Evolutionary conservation across 2,888 invertebrate genomes (phyloP).

Genomic region (Polydrusus tereticollis): DNA sequence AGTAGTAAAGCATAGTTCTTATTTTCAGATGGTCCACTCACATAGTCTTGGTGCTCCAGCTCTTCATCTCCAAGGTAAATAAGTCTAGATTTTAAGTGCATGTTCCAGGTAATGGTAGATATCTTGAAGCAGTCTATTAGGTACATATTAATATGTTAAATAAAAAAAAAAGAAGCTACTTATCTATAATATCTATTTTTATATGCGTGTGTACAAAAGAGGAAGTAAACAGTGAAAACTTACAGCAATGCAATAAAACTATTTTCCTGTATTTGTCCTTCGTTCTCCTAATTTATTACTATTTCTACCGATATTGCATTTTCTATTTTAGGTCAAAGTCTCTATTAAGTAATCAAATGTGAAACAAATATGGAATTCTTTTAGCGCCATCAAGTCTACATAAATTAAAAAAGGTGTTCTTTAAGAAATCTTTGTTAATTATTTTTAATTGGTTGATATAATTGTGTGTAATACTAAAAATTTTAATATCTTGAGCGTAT

Average conservation of each 20-base stretch:
- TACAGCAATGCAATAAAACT: conserved; percentile 24
- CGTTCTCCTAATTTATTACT: conserved; percentile 35
- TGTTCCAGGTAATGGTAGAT: too few species aligned
- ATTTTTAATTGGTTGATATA: not conserved
- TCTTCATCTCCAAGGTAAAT: too few species aligned
- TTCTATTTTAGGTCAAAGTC: conserved; percentile 43
- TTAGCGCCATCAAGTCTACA: conserved; percentile 32
- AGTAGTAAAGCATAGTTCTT: too few species aligned
- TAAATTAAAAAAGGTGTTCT: conserved; percentile 19
- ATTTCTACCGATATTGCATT: conserved; percentile 36
- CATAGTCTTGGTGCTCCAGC: too few species aligned
- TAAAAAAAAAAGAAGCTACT: too few species aligned
- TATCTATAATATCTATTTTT: not conserved
- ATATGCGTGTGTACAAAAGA: conserved; percentile 13
- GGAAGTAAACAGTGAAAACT: conserved; percentile 36
- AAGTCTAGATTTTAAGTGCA: too few species aligned
- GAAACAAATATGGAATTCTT: conserved; percentile 29
- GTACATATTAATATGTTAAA: too few species aligned
- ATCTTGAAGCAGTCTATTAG: too few species aligned
- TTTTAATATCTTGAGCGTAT: not conserved
- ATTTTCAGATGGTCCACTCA: too few species aligned
- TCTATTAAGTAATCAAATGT: conserved; percentile 35
- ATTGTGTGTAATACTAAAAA: not conserved
- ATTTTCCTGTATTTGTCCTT: conserved; percentile 40
- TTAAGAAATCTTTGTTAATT: conserved; percentile 29